These are phyloP conservation scores for Epirrhoe alternata DNA, from an alignment of 2,888 invertebrate species.

Conservation along the genomic window DNA sequence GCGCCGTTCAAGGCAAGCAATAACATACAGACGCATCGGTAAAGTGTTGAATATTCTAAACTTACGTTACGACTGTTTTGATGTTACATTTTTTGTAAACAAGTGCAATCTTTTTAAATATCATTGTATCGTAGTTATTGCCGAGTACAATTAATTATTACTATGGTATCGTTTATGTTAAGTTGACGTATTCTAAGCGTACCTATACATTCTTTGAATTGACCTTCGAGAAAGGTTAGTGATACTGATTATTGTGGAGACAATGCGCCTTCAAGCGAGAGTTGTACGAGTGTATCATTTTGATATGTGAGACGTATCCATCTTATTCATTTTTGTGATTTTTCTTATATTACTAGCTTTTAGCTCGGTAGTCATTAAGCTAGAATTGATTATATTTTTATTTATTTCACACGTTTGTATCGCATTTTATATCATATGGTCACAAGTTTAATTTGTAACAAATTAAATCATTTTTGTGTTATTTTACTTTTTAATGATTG, in stretches of 20 bases:
- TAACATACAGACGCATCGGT: conserved; percentile 67
- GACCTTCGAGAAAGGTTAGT: conserved; percentile 85
- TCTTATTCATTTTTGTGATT: conserved; percentile 74
- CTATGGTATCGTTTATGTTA: conserved; percentile 74
- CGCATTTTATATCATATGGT: conserved; percentile 60
- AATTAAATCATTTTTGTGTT: conserved; percentile 33
- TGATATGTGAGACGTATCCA: conserved; percentile 70
- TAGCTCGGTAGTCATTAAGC: conserved; percentile 80
- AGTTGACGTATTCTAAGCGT: conserved; percentile 80
- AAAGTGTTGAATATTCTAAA: conserved; percentile 81
- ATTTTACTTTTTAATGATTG: conserved; percentile 25
- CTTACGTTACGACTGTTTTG: conserved; percentile 65
- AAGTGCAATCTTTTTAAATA: conserved; percentile 68
- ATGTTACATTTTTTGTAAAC: conserved; percentile 64
- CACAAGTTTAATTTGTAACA: conserved; percentile 63
- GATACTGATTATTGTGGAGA: conserved; percentile 77
- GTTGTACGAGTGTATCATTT: conserved; percentile 66
- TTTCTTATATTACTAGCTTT: conserved; percentile 76
- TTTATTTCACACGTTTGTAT: conserved; percentile 65
- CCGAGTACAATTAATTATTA: conserved; percentile 75
- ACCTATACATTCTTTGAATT: conserved; percentile 84
- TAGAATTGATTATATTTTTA: conserved; percentile 72
- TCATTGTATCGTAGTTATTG: conserved; percentile 70
- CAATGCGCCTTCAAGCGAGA: conserved; percentile 69
- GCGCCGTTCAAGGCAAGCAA: conserved; percentile 69